Evolutionary conservation across 2,113 vertebrate species (phyloP).

Genomic region (Cercopithecus mona): DNA sequence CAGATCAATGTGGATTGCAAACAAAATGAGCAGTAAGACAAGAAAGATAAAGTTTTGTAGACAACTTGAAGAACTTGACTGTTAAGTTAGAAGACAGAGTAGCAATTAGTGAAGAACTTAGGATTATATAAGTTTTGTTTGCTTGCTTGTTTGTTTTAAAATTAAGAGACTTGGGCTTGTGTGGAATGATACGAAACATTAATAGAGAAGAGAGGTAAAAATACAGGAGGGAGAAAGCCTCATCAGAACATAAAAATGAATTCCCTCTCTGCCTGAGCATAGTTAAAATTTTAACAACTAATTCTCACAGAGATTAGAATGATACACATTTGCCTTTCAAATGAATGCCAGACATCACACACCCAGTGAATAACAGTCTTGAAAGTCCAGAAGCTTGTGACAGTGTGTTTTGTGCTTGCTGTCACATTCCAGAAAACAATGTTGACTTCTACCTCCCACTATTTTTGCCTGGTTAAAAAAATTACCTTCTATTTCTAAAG

Average conservation of each 20-base stretch:
- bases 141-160: background rate
- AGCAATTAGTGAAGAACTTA: background rate
- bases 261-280: background rate
- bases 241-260: conserved; percentile 34
- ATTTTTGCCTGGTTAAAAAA: background rate
- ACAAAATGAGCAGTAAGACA: background rate
- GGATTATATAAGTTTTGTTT: background rate
- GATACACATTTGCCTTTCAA: conserved; percentile 39
- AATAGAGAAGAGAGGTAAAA: background rate
- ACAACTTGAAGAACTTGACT: background rate
- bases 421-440: conserved; percentile 14
- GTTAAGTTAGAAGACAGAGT: background rate
- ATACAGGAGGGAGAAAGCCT: background rate
- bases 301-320: conserved; percentile 28
- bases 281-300: conserved; percentile 48
- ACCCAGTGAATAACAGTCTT: background rate
- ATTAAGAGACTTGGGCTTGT: background rate
- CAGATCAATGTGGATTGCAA: background rate
- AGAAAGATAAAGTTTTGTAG: background rate
- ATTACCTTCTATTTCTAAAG: background rate
- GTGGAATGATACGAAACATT: background rate
- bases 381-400: background rate
- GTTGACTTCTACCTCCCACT: background rate
- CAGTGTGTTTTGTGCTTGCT: background rate
- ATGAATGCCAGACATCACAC: conserved; percentile 43